These are phyloP conservation scores for Autographa pulchrina DNA, from an alignment of 2,888 invertebrate genomes.

Conservation along the genomic window DNA sequence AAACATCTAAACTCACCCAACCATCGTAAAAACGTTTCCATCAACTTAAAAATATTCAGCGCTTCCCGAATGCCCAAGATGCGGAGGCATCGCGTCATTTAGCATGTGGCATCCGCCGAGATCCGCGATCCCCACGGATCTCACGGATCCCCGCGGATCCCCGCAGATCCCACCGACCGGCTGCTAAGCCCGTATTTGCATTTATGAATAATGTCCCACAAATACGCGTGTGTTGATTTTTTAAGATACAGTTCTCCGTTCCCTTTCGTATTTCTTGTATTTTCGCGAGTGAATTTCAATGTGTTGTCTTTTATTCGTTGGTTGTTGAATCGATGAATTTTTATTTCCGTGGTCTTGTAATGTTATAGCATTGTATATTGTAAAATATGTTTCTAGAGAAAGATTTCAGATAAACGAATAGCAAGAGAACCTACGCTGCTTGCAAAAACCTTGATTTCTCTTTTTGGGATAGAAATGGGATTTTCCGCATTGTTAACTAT, in stretches of 20 bases:
- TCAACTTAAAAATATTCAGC: conserved; percentile 60
- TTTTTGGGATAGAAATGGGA: no score
- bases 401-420: no score
- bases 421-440: no score
- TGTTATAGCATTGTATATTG: background rate
- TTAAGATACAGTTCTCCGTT: conserved; percentile 55
- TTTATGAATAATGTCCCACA: conserved; percentile 67
- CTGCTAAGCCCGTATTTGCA: conserved; percentile 64
- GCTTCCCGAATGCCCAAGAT: conserved; percentile 54
- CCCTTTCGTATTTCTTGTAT: conserved; percentile 35
- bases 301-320: conserved; percentile 26
- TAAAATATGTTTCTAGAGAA: background rate
- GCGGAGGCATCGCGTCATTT: conserved; percentile 58
- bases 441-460: no score
- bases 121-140: conserved; percentile 44
- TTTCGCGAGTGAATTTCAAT: conserved; percentile 11
- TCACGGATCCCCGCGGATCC: conserved; percentile 24
- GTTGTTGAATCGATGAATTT: background rate
- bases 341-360: background rate
- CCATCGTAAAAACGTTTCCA: conserved; percentile 40
- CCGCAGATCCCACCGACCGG: conserved; percentile 49
- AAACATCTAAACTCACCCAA: conserved; percentile 5
- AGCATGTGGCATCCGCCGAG: conserved; percentile 46
- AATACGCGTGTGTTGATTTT: conserved; percentile 57
- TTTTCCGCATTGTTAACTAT: no score